Evolutionary conservation across 2,888 invertebrate species (phyloP), one percentile per base, ranked within the genome.

Genomic region (Lydus trimaculatus): DNA sequence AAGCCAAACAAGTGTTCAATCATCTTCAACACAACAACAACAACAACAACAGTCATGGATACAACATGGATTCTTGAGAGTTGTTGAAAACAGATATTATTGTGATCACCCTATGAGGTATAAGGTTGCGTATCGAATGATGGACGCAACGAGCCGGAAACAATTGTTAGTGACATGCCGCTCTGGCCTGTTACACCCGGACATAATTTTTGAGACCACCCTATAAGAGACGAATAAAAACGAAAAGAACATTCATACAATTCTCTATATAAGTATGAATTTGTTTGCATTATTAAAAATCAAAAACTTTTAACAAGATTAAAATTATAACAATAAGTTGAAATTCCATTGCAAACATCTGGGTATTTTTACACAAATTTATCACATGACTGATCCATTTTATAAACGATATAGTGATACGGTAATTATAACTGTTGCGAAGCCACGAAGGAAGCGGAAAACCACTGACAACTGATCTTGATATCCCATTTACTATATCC

Each of bases 401-500:
- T 11, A 56, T 25, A 48, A 52, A 15, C n/a, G 39, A 39, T 39
- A 52, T 52, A 52, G 13, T 25, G 56, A 56, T 56, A 56, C 56
- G 25, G 6, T 56, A 56, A 56, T 56, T 56, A 56, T 56, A 56
- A 56, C 28, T 8, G 52, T 39, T 33, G 33, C n/a, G 33, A 58
- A 66, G 33, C 36, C 36, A 61, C 15, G 61, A 36, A 77, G 81
- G 81, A 82, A 82, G 76, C 80, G 81, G 81, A 78, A 83, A 83
- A 83, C 82, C 82, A 71, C 82, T 75, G 79, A 80, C 80, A 82
- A 78, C 76, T 72, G 77, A 81, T 81, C 56, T 56, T 56, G 56
- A 56, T 56, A 56, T 3, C 11, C 15, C 52, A n/a, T n/a, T 28
- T 28, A 28, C 28, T 28, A 28, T 56, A 56, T 56, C 56, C 15